phyloP scores from a whole-genome alignment of 1,140 invertebrate genomes.

The Temnothorax longispinosus region DNA sequence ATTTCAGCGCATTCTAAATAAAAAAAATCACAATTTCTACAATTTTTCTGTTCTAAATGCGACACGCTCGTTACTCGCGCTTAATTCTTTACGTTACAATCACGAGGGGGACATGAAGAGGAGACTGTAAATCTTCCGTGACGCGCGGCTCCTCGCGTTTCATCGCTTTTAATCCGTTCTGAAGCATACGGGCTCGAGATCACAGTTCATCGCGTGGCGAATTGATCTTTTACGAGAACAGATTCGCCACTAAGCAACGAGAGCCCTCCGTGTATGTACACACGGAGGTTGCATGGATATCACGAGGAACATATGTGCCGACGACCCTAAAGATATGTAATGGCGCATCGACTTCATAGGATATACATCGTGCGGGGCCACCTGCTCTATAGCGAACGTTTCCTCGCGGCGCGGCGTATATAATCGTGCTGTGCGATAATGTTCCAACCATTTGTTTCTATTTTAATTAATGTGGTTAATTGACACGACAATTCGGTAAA shows the following conservation, averaged over 20 bases:
- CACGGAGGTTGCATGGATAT: constrained; percentile 76
- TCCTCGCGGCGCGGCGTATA: background rate
- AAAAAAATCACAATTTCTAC: background rate
- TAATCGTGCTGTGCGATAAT: background rate
- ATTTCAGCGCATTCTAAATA: background rate
- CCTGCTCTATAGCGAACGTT: constrained; percentile 70
- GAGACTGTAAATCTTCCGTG: constrained; percentile 22
- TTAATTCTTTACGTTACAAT: constrained; percentile 9
- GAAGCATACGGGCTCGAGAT: constrained; percentile 63
- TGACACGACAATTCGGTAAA: background rate
- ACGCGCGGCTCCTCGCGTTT: constrained; percentile 20
- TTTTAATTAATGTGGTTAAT: background rate
- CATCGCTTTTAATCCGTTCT: constrained; percentile 45
- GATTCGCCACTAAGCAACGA: constrained; percentile 66
- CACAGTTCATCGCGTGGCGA: constrained; percentile 64
- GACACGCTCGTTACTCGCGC: background rate
- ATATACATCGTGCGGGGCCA: constrained; percentile 73
- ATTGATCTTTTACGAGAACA: constrained; percentile 77
- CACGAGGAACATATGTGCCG: constrained; percentile 79
- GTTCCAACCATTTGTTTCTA: background rate
- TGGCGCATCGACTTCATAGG: constrained; percentile 73
- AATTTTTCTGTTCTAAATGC: background rate
- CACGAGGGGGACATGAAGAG: background rate
- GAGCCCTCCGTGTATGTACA: constrained; percentile 55
- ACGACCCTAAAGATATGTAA: constrained; percentile 72